Percentiles rank a stretch among this genome's conserved stretches.
Conservation (phyloP, 2,113 vertebrate species). For the Bufo gargarizans region DNA sequence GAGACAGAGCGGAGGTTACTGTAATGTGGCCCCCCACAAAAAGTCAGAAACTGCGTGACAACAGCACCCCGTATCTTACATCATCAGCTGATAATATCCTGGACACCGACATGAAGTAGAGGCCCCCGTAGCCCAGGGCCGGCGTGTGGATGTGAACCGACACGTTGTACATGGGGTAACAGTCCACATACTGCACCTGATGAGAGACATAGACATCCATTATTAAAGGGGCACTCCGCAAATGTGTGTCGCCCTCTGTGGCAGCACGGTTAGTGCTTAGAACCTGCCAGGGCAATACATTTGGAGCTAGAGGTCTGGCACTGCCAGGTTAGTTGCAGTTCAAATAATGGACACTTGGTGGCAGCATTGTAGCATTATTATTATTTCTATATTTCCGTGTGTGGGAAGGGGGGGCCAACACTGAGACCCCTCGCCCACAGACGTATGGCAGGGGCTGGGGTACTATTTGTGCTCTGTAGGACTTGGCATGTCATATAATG, state of each 20-base stretch:
- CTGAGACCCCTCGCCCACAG: no score
- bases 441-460: no score
- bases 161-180: constrained; percentile 79
- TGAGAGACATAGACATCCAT: background rate
- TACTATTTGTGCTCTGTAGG: no score
- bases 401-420: no score
- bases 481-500: no score
- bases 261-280: no score
- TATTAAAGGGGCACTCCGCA: background rate
- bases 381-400: background rate
- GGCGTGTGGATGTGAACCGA: constrained; percentile 80
- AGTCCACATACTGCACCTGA: constrained; percentile 90
- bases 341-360: background rate
- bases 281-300: no score
- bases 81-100: constrained; percentile 77
- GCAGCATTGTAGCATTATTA: background rate
- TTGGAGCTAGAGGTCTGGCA: no score
- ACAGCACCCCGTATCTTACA: constrained; percentile 73
- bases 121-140: constrained; percentile 75
- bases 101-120: constrained; percentile 81
- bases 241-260: no score
- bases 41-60: background rate
- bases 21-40: background rate
- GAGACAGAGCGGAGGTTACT: background rate
- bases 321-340: background rate